Base-by-base conservation (phyloP, 2,888 invertebrate genomes). In the Lycocerus yunnanus region DNA sequence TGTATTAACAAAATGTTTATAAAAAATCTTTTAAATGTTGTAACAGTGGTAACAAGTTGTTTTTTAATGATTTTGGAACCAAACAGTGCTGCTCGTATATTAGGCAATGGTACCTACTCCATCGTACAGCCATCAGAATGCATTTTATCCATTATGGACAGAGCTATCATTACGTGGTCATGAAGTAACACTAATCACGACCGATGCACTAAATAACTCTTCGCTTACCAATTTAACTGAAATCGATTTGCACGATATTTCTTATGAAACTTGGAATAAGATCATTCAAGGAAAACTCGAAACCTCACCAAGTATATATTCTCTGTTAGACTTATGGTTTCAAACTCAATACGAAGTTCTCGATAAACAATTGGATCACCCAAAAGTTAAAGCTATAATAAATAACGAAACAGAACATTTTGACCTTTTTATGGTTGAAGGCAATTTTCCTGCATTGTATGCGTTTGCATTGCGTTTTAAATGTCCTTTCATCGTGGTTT, bases 381-480 rank as follows among this genome's bases (percentile, higher is more conserved):
- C 81, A 0, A n/a, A n/a, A n/a, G n/a, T n/a, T n/a, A n/a, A n/a
- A n/a, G n/a, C n/a, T n/a, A n/a, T n/a, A n/a, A n/a, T 78, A 82
- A 75, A 83, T 85, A 80, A 84, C 74, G 71, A 80, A 21, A 79
- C 76, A 11, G 77, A 79, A n/a, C 68, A 81, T 4, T 86, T 85
- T 69, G 86, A 86, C 78, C 74, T 86, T 68, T 73, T 86, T 2
- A 82, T 86, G 43, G 82, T n/a, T 6, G 86, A 86, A 78, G 82
- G 81, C 6, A 79, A 81, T 14, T 73, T 81, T 15, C 83, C 83
- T 0, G 78, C 80, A 2, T 81, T 81, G 76, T 78, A 81, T 67
- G 82, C 82, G 4, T 84, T 85, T 70, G 79, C 80, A 24, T 80
- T 83, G 79, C 79, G 80, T 66, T 86, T 84, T 69, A 78, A 84